Conservation (phyloP, 2,888 invertebrate genomes). For the Apantesis nais region DNA sequence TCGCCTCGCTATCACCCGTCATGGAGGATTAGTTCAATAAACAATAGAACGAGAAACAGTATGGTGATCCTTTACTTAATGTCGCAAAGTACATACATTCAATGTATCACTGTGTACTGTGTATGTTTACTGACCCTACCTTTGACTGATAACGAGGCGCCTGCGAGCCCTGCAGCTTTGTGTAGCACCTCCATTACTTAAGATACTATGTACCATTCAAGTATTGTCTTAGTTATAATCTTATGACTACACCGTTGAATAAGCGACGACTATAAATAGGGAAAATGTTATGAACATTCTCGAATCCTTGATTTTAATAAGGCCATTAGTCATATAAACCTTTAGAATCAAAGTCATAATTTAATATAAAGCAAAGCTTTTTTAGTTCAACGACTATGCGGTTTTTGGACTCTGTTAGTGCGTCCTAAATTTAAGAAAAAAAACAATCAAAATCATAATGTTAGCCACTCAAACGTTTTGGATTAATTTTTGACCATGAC, state of each 20-base stretch:
- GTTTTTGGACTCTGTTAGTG: background rate
- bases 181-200: slow-evolving; percentile 26
- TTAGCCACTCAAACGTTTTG: too few relatives aligned
- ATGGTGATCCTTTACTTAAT: slow-evolving; percentile 44
- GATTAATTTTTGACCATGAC: too few relatives aligned
- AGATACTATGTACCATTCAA: slow-evolving; percentile 13
- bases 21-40: slow-evolving; percentile 39
- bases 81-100: slow-evolving; percentile 32
- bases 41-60: slow-evolving; percentile 49
- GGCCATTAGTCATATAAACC: background rate
- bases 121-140: slow-evolving; percentile 73
- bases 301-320: background rate
- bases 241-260: slow-evolving; percentile 5
- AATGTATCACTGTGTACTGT: slow-evolving; percentile 45
- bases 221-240: slow-evolving; percentile 11
- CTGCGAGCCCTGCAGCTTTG: slow-evolving; percentile 41
- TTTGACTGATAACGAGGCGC: slow-evolving; percentile 78
- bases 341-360: too few relatives aligned
- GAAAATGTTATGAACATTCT: background rate
- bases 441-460: background rate
- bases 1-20: slow-evolving; percentile 26
- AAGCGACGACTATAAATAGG: background rate
- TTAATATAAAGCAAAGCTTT: background rate
- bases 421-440: background rate
- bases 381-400: background rate